Evolutionary conservation across 2,888 invertebrate species (phyloP), one percentile per base, ranked within the genome.

Genomic region (Tenthredo scrophulariae): DNA sequence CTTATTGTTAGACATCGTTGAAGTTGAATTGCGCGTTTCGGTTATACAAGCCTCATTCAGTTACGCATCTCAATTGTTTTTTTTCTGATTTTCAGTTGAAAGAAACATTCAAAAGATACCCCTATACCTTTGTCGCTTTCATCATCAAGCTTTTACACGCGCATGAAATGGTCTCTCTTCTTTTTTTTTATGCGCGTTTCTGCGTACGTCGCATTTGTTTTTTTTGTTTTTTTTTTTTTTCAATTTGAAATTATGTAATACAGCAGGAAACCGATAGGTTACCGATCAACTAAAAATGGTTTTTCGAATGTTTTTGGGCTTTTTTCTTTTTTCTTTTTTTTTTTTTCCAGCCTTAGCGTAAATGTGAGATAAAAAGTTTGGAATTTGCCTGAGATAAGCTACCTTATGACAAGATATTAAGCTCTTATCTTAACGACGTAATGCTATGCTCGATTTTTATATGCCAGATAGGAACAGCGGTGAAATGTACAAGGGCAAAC

Each of bases 401-500:
- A 40, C 37, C 40, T 37, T 62, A 80, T 80, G 80, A 80, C 37
- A 26, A 80, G 80, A 50, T 62, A 80, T 80, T 80, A 80, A 80
- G 62, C 40, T 33, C 70, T 83, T 83, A 83, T 83, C 83, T 83
- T 26, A 18, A 33, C 29, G 67, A 33, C 67, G 65, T 70, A 83
- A 67, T 67, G 70, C 83, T 83, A 33, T 29, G 43, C 67, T 18
- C 80, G 40, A 80, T 83, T 83, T 83, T 83, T 83, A 83, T 43
- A 67, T 13, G 18, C 26, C 18, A 50, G 67, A 67, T 82, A 83
- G 13, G 77, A 40, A 54, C 29, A n/a, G 26, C 26, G 26, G 33
- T 67, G 29, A 46, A 67, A 46, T 70, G 43, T 65, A 29, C 46
- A 67, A 50, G 18, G 46, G 83, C 18, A 50, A 83, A 83, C 26